Conservation (phyloP, 2,113 vertebrate species). For the Micromys minutus region DNA sequence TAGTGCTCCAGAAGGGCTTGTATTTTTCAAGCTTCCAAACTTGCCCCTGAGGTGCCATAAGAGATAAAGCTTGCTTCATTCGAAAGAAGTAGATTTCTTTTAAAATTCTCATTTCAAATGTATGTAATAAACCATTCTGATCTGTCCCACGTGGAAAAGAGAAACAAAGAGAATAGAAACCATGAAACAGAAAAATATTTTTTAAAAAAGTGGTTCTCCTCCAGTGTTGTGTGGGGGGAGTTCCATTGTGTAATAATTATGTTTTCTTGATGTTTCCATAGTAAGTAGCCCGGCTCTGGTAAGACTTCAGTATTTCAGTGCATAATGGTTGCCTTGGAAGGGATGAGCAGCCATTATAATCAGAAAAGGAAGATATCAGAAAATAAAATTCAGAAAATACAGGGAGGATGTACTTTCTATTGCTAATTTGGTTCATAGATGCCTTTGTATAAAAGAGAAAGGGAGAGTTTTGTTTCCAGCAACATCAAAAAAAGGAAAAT, state of each 20-base stretch:
- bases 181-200: conserved; percentile 52
- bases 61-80: conserved; percentile 57
- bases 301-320: conserved; percentile 30
- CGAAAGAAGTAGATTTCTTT: conserved; percentile 39
- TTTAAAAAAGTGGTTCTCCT: conserved; percentile 51
- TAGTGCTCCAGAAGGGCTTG: conserved; percentile 27
- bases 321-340: conserved; percentile 50
- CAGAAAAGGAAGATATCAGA: conserved; percentile 13
- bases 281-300: conserved; percentile 6
- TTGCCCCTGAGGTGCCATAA: conserved; percentile 48
- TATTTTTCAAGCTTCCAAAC: conserved; percentile 64
- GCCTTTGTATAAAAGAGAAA: conserved; percentile 41
- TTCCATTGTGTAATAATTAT: conserved; percentile 25
- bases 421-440: conserved; percentile 39
- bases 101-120: conserved; percentile 44
- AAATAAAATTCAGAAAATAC: conserved; percentile 62
- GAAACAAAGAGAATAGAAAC: conserved; percentile 49
- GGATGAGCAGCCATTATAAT: not conserved
- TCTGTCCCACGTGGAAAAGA: not conserved
- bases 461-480: not conserved
- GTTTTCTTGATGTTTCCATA: conserved; percentile 50
- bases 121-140: conserved; percentile 53
- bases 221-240: not conserved
- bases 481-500: conserved; percentile 36
- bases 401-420: conserved; percentile 36